phyloP scores from a whole-genome alignment of 2,113 vertebrate species.

The Ceuthmochares aereus region DNA sequence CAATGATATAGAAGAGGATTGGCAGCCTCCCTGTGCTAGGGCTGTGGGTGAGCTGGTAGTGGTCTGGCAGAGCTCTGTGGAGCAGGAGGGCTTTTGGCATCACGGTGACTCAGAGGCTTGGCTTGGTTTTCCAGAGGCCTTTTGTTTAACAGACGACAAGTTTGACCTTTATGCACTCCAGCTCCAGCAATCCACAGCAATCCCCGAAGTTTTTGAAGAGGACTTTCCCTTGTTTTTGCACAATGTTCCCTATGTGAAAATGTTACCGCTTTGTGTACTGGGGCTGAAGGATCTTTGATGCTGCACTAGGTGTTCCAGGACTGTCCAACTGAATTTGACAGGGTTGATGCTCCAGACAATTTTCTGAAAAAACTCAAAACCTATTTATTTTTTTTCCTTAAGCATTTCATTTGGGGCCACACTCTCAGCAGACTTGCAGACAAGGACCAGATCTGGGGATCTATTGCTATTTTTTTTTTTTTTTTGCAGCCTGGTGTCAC shows the following conservation, averaged over 20 bases:
- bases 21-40: not conserved
- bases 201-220: not conserved
- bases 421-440: not conserved
- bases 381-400: not conserved
- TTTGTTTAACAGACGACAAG: not conserved
- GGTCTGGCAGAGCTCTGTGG: not conserved
- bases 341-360: not conserved
- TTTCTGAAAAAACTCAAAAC: not conserved
- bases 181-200: not conserved
- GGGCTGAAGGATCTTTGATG: not conserved
- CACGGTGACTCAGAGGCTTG: not conserved
- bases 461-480: not conserved
- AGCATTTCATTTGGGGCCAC: not conserved
- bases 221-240: not conserved
- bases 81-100: not conserved
- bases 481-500: not conserved
- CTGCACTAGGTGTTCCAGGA: not conserved
- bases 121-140: not conserved
- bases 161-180: not conserved
- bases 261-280: not conserved
- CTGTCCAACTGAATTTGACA: not conserved
- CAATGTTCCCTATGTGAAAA: not conserved
- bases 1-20: not conserved
- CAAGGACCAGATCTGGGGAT: not conserved
- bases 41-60: not conserved